These are phyloP conservation scores for Lucilia sericata DNA, from an alignment of 1,140 invertebrate genomes.

Conservation along the genomic window DNA sequence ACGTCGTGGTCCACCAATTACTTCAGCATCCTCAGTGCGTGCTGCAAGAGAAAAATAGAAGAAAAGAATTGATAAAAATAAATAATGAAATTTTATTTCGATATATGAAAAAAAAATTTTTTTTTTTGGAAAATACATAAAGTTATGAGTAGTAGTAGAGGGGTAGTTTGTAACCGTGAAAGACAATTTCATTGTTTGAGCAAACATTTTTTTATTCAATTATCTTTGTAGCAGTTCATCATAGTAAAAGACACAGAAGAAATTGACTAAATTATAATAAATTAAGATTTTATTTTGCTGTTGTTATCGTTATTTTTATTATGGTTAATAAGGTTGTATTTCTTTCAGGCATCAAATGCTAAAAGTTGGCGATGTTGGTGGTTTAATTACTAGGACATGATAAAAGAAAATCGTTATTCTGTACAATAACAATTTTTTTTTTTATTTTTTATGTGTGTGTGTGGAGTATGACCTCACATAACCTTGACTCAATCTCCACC, in stretches of 20 bases:
- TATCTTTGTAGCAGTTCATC: neutral
- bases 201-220: neutral
- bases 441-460: too few relatives aligned
- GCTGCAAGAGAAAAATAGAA: constrained; percentile 52
- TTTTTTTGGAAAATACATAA: constrained; percentile 5
- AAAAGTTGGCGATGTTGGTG: too few relatives aligned
- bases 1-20: constrained; percentile 53
- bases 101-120: neutral
- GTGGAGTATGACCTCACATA: too few relatives aligned
- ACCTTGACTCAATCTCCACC: too few relatives aligned
- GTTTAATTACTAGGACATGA: too few relatives aligned
- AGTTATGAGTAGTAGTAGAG: too few relatives aligned
- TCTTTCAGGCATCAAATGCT: too few relatives aligned
- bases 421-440: too few relatives aligned
- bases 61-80: constrained; percentile 27
- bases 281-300: neutral
- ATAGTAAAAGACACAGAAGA: neutral
- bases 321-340: too few relatives aligned
- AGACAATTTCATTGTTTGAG: neutral
- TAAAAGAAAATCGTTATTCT: too few relatives aligned
- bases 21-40: constrained; percentile 60
- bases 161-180: neutral
- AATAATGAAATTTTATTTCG: constrained; percentile 31
- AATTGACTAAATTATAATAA: constrained; percentile 22
- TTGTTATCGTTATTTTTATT: too few relatives aligned